phyloP scores from a whole-genome alignment of 2,797 vertebrate species.

The Acanthurus tractus region DNA sequence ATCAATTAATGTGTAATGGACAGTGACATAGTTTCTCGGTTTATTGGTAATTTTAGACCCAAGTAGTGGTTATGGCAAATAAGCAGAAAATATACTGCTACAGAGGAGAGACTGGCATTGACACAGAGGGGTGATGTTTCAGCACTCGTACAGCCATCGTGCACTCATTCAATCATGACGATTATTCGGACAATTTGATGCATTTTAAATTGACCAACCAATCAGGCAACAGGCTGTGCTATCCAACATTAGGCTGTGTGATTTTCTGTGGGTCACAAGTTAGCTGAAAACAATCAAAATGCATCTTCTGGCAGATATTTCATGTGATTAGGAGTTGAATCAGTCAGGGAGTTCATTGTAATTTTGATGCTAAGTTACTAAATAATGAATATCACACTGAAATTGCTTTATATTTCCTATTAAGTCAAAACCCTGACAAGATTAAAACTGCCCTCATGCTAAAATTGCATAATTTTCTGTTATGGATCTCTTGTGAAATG shows the following conservation, averaged over 20 bases:
- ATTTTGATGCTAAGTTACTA: background rate
- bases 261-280: background rate
- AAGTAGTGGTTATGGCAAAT: background rate
- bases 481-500: no score
- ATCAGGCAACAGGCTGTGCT: no score
- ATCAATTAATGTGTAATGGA: slow-evolving; percentile 31
- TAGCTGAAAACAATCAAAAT: background rate
- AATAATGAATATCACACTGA: background rate
- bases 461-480: no score
- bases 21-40: slow-evolving; percentile 32
- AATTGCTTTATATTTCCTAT: background rate
- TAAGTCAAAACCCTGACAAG: background rate
- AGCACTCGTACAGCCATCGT: background rate
- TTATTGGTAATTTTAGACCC: slow-evolving; percentile 25
- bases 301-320: background rate
- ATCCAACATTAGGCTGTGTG: background rate
- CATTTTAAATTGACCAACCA: no score
- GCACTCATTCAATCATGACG: background rate
- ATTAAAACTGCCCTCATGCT: no score
- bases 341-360: background rate
- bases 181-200: background rate
- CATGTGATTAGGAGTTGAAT: background rate
- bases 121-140: background rate
- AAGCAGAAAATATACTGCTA: background rate
- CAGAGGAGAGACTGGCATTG: background rate